Evolutionary conservation across 2,113 vertebrate species (phyloP).

Genomic region (Glaucomys volans): DNA sequence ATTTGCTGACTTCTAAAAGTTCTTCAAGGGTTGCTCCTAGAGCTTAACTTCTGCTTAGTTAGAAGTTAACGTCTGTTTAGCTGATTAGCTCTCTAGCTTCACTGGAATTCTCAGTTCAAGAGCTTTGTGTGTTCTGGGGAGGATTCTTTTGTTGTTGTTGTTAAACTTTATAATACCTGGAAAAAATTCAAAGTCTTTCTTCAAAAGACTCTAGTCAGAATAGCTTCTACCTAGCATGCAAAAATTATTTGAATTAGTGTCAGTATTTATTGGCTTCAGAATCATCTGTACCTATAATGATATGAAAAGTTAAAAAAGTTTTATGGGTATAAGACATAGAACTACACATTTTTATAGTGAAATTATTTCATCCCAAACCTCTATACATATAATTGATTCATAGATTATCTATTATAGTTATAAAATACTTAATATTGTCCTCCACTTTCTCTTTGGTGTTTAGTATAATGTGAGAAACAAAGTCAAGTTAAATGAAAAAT

Average conservation of each 20-base stretch:
- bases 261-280: neutral
- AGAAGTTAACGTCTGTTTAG: neutral
- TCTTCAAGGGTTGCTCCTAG: neutral
- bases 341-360: neutral
- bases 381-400: neutral
- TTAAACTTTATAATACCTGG: neutral
- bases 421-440: conserved; percentile 5
- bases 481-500: neutral
- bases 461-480: neutral
- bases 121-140: neutral
- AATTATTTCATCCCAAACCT: conserved; percentile 1
- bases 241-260: neutral
- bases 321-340: neutral
- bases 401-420: neutral
- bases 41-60: neutral
- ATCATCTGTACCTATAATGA: neutral
- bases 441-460: neutral
- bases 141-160: neutral
- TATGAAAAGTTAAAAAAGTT: neutral
- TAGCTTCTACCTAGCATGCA: neutral
- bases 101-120: neutral
- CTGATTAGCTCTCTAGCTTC: neutral
- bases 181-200: neutral
- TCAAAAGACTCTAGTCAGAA: neutral
- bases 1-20: neutral